Evolutionary conservation across 1,140 invertebrate species (phyloP), one percentile per base, ranked within the genome.

Genomic region (Dendrolimus punctatus): DNA sequence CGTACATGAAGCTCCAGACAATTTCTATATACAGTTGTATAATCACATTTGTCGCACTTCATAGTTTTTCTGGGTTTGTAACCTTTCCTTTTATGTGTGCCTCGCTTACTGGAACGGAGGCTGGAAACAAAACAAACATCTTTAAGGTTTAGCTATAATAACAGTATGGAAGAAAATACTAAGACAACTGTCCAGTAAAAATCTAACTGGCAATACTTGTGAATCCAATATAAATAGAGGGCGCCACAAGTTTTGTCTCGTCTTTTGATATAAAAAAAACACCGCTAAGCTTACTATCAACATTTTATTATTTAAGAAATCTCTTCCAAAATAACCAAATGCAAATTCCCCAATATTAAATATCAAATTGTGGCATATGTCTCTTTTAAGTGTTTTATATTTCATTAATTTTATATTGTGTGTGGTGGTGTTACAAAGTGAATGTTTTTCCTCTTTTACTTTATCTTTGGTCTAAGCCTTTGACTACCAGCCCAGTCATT

Each of bases 1-100:
- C 7, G 69, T 23, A 23, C 40, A 36, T 88, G 85, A 39, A 78
- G 68, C 8, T 80, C 70, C 5, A 87, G 60, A 48, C 80, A 73
- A 54, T 84, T 88, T 46, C 80, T 85, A 52, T 87, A 80, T 6
- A 59, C 46, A 5, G 82, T 87, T 5, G 71, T 71, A 40, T 80
- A 88, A 6, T 81, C 71, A 55, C 87, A 88, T 8, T 76, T 44
- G 2, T 81, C 70, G 48, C 87, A 88, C 23, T 72, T 68, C 6
- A 85, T 41, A 2, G 0, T 39, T 9, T 39, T 38, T 8, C 10
- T 44, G 1, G 23, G 9, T 5, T 40, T 9, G 23, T 23, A 23
- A 23, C 23, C 23, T 23, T 23, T 23, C 2, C 8, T 40, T 37
- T 9, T 36, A 9, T 36, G 38, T n/a, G 43, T 8, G 6, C 23